These are phyloP conservation scores for Acanthiza pusilla DNA, from an alignment of 2,797 vertebrate genomes.

Conservation along the genomic window DNA sequence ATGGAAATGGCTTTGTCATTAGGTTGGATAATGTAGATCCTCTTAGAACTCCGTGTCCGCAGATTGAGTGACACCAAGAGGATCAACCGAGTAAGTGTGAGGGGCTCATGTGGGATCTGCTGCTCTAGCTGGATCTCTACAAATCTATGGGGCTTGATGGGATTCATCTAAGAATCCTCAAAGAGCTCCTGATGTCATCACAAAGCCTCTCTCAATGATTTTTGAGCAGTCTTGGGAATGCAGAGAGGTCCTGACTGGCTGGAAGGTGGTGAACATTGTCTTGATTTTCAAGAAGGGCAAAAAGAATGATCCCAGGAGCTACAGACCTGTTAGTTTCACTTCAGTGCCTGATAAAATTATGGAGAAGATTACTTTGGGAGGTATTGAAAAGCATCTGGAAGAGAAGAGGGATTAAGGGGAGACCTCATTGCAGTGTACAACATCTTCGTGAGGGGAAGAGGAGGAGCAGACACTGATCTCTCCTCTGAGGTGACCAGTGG, in stretches of 20 bases:
- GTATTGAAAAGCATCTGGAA: neutral
- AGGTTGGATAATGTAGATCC: neutral
- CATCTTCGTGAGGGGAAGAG: neutral
- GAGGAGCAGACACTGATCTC: neutral
- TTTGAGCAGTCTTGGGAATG: neutral
- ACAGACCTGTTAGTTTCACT: neutral
- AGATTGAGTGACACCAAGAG: neutral
- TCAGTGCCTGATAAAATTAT: neutral
- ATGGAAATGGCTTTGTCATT: neutral
- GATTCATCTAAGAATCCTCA: neutral
- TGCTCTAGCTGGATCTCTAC: neutral
- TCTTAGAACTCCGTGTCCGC: neutral
- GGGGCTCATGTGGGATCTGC: neutral
- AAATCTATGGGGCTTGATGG: neutral
- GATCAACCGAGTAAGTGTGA: neutral
- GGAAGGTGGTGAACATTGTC: fast-evolving
- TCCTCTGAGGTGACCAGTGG: neutral
- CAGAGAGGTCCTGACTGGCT: neutral
- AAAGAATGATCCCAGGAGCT: neutral
- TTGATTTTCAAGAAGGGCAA: neutral
- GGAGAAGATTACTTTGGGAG: neutral
- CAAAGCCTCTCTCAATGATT: neutral
- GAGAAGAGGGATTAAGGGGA: neutral
- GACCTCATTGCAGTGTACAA: neutral
- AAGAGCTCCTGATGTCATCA: neutral